Percentiles rank a stretch among this genome's conserved stretches.
Evolutionary conservation across 2,888 invertebrate species (phyloP).

Genomic region (Cyclophora punctaria): DNA sequence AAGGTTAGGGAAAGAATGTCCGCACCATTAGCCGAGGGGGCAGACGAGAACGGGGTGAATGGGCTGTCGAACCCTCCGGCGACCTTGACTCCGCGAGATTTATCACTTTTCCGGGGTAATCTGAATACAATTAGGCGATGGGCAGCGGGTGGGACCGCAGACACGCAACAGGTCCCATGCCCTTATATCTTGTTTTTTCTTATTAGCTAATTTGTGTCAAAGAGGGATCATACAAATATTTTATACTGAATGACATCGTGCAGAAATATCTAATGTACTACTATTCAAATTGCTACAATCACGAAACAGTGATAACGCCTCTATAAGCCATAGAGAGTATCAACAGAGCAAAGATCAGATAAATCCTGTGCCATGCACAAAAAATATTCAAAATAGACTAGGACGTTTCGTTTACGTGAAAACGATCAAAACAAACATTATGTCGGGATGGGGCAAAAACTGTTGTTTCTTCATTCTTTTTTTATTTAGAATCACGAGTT

Average conservation of each 20-base stretch:
- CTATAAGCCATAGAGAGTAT: too few relatives aligned
- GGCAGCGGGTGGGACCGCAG: slow-evolving; percentile 46
- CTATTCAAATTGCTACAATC: too few relatives aligned
- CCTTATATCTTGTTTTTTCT: not conserved
- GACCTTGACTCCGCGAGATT: slow-evolving; percentile 70
- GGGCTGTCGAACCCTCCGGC: slow-evolving; percentile 68
- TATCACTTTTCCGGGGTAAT: slow-evolving; percentile 69
- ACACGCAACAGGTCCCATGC: slow-evolving; percentile 47
- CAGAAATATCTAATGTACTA: too few relatives aligned
- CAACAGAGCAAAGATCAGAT: too few relatives aligned
- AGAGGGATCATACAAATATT: too few relatives aligned
- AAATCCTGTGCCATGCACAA: slow-evolving; percentile 7
- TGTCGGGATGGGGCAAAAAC: slow-evolving; percentile 54
- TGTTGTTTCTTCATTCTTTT: slow-evolving; percentile 46
- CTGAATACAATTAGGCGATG: slow-evolving; percentile 69
- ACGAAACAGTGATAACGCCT: too few relatives aligned
- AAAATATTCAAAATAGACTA: slow-evolving; percentile 43
- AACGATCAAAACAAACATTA: slow-evolving; percentile 70
- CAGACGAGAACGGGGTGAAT: slow-evolving; percentile 65
- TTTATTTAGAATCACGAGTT: slow-evolving; percentile 45
- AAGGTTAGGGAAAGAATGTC: slow-evolving; percentile 65
- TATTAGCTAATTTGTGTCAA: too few relatives aligned
- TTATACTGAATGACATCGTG: too few relatives aligned
- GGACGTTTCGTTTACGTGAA: slow-evolving; percentile 56
- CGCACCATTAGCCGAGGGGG: slow-evolving; percentile 65